phyloP scores from a whole-genome alignment of 2,888 invertebrate genomes.

The Adela reaumurella region DNA sequence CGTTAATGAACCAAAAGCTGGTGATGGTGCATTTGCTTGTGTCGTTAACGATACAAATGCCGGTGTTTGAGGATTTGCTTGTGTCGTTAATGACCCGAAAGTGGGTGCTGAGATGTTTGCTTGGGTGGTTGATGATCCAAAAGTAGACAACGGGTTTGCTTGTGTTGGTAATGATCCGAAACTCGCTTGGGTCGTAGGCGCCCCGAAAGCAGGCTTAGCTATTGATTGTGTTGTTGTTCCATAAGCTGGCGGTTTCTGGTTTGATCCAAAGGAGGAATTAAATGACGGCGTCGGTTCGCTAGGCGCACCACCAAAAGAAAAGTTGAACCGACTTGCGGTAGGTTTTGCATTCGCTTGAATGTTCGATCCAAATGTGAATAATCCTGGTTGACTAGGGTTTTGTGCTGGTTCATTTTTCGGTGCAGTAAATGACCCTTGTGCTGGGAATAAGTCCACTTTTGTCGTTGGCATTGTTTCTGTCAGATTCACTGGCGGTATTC shows the following conservation, averaged over 20 bases:
- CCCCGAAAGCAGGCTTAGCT: too few relatives aligned
- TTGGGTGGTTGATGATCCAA: background rate
- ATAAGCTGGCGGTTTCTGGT: too few relatives aligned
- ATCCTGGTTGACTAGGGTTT: background rate
- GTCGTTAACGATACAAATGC: too few relatives aligned
- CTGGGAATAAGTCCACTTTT: background rate
- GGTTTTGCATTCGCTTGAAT: background rate
- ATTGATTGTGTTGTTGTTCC: too few relatives aligned
- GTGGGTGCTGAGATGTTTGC: background rate
- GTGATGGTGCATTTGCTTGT: background rate
- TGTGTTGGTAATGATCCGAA: too few relatives aligned
- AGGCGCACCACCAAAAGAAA: background rate
- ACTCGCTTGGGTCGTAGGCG: too few relatives aligned
- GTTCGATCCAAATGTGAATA: background rate
- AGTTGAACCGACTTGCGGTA: background rate
- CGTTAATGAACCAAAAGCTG: too few relatives aligned
- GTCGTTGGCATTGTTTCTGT: background rate
- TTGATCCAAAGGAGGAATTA: background rate
- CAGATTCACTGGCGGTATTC: background rate
- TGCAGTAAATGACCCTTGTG: background rate
- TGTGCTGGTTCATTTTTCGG: background rate
- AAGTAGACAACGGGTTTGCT: too few relatives aligned
- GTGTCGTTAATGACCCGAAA: too few relatives aligned
- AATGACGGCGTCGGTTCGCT: background rate
- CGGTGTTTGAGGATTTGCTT: too few relatives aligned